Base-by-base conservation (phyloP, 2,113 vertebrate genomes). In the Oreocharis arfaki region DNA sequence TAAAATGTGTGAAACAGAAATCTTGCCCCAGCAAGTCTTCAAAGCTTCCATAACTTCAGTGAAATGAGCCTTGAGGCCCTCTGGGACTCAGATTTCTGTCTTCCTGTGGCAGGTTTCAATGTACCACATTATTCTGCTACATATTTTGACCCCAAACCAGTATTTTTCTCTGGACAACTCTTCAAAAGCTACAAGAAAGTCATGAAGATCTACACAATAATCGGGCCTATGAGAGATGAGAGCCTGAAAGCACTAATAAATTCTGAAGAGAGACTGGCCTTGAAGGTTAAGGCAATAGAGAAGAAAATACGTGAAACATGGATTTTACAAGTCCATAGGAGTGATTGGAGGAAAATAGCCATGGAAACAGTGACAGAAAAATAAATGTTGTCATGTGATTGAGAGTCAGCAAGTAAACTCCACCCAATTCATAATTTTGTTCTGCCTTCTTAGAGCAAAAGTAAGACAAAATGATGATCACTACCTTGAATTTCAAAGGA, bases 11-110 rank as follows among this genome's bases (percentile, higher is more conserved):
- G 96, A 89, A 95, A 82, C 2, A 75, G 84, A 94, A 95, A 87
- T 95, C 93, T 82, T 96, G 95, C 49, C 93, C 93, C 94, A 96
- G 94, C 95, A 95, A 95, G 93, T 84, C 91, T 94, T 96, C 93
- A 95, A 96, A 96, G 91, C 91, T 89, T 84, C 92, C 81, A 87
- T 61, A 93, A 82, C 87, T 91, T 91, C 70, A 68, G 77, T 73
- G 74, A 95, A 97, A 93, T 73, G 91, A 96, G 84, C 91, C 93
- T 96, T 87, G 77, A 87, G 95, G 91, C 89, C 87, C 89, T 78
- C 52, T 87, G 77, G 93, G 94, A 95, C 80, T 96, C 81, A 84
- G 32, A 60, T 89, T 94, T 96, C 87, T 89, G 69, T 79, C 80
- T 91, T 95, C 74, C 69, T 89, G 81, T 87, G 65, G 87, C 77